Evolutionary conservation across 1,140 invertebrate genomes (phyloP), one percentile per base, ranked within the genome.

Genomic region (Leptinotarsa lineolata): DNA sequence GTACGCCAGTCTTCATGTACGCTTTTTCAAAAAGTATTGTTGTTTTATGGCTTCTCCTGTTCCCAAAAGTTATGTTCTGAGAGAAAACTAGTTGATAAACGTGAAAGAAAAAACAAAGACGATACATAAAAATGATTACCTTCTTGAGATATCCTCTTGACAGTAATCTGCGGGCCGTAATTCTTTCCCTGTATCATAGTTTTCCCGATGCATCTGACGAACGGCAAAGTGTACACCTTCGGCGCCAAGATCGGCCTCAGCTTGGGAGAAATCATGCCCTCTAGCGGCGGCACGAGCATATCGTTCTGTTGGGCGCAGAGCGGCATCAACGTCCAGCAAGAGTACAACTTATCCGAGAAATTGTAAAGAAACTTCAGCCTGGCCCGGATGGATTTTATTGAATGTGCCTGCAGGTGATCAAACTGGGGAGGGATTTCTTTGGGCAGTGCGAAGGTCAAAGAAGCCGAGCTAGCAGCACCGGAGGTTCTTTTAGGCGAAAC

Each of bases 151-250:
- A 91, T 83, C 44, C 91, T 81, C 76, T 88, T 86, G 1, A 92
- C 90, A 30, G 89, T 90, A 11, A 92, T 90, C 80, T 90, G 89
- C 1, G 91, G 90, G 1, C 91, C 90, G 78, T 90, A 91, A 82
- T 91, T 91, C 71, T 88, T 86, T 11, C 90, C 89, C 80, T 91
- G 90, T 12, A 91, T 87, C 90, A 91, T 91, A 1, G 90, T 92
- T 71, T 89, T 87, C 24, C 89, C 88, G 15, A 92, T 84, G 72
- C 88, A 87, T 70, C 90, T 83, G 0, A 91, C 89, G 78, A 92
- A 86, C 12, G 91, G 91, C 67, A 92, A 83, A 2, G 89, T 91
- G 80, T 90, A 90, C 4, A 91, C 89, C 54, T 88, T 79, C 2
- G 89, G 87, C 3, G 89, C 87, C 46, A 91, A 80, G 16, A 91